Conservation (phyloP, 1,140 invertebrate genomes). For the Neuroterus valhalla region DNA sequence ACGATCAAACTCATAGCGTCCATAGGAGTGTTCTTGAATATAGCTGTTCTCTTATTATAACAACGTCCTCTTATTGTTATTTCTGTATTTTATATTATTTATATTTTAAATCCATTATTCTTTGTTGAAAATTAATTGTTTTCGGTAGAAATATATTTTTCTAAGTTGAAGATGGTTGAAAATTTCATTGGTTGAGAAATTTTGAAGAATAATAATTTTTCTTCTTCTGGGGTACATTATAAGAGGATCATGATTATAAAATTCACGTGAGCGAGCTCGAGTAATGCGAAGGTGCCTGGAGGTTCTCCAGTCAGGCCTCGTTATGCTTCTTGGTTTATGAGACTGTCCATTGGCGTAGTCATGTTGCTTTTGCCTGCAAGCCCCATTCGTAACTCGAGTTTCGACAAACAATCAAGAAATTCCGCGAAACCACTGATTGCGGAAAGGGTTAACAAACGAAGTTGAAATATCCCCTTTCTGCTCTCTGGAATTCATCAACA, state of each 20-base stretch:
- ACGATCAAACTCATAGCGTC: too few species aligned
- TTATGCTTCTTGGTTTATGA: conserved; percentile 51
- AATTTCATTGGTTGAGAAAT: too few species aligned
- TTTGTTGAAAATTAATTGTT: too few species aligned
- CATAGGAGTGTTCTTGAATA: too few species aligned
- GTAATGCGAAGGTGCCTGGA: conserved; percentile 44
- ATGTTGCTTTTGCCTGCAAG: conserved; percentile 15
- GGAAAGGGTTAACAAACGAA: background rate
- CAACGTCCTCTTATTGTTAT: too few species aligned
- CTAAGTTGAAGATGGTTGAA: too few species aligned
- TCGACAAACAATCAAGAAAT: conserved; percentile 19
- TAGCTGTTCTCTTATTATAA: too few species aligned
- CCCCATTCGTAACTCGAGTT: conserved; percentile 17
- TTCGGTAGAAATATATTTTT: too few species aligned
- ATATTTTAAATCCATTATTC: too few species aligned
- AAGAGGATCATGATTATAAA: conserved; percentile 44
- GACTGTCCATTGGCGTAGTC: conserved; percentile 50
- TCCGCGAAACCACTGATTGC: background rate
- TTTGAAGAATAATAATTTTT: too few species aligned
- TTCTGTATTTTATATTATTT: too few species aligned
- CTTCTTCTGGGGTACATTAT: conserved; percentile 34
- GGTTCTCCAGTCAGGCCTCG: conserved; percentile 45
- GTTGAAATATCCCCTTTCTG: background rate
- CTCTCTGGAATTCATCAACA: background rate
- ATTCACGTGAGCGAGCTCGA: conserved; percentile 47